Evolutionary conservation across 2,113 vertebrate genomes (phyloP).

Genomic region (Catharus bicknelli): DNA sequence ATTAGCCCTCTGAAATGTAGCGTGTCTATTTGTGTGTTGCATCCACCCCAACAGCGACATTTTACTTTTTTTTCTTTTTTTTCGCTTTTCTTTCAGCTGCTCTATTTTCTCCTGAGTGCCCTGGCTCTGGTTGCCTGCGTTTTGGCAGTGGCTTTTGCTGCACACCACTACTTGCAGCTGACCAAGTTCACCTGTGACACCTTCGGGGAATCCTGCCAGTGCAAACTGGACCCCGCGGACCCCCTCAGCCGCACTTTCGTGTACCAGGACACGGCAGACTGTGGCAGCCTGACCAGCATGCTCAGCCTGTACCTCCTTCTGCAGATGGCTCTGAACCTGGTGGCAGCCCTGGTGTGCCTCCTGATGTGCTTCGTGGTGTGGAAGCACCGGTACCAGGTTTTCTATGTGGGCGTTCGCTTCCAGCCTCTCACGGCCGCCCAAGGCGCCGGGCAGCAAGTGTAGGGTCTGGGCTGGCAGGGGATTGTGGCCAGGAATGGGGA

Average conservation of each 20-base stretch:
- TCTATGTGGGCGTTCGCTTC: slow-evolving; percentile 84
- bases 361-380: slow-evolving; percentile 90
- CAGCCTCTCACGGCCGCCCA: slow-evolving; percentile 49
- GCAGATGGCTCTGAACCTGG: slow-evolving; percentile 88
- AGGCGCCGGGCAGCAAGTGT: slow-evolving; percentile 82
- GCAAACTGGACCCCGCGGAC: slow-evolving; percentile 80
- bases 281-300: slow-evolving; percentile 74
- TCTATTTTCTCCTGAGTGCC: slow-evolving; percentile 89
- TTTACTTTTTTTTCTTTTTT: not conserved
- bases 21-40: too few relatives aligned
- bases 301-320: slow-evolving; percentile 85
- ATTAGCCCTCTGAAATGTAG: too few relatives aligned
- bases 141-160: slow-evolving; percentile 85
- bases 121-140: slow-evolving; percentile 84
- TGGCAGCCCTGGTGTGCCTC: slow-evolving; percentile 83
- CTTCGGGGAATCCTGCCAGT: slow-evolving; percentile 74
- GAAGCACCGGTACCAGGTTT: slow-evolving; percentile 96
- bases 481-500: not conserved
- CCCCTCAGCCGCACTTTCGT: slow-evolving; percentile 86
- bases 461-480: not conserved
- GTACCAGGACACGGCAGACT: slow-evolving; percentile 81
- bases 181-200: slow-evolving; percentile 75
- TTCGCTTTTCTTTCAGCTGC: slow-evolving; percentile 75
- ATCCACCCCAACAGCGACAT: too few relatives aligned
- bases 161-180: slow-evolving; percentile 84